phyloP scores from a whole-genome alignment of 2,113 vertebrate genomes.

The Casuarius casuarius region DNA sequence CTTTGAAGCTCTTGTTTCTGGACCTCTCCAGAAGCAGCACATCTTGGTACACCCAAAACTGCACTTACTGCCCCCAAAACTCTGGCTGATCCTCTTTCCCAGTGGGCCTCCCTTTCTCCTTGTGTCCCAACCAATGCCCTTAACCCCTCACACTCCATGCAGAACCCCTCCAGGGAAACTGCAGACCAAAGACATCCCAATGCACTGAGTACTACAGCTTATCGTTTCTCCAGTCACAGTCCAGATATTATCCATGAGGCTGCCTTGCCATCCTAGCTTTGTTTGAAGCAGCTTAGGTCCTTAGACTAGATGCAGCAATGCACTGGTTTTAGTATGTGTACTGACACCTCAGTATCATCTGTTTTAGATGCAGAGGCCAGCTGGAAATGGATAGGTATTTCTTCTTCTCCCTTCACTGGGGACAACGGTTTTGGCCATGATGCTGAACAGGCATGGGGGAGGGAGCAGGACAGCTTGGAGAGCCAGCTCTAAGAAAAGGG shows the following conservation, averaged over 20 bases:
- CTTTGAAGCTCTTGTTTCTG: not conserved
- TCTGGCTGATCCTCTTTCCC: not conserved
- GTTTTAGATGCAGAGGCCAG: not conserved
- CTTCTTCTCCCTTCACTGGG: not conserved
- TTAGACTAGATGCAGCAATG: not conserved
- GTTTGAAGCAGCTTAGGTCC: not conserved
- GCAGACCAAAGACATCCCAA: not conserved
- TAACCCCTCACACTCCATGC: not conserved
- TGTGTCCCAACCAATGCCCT: not conserved
- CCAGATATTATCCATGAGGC: not conserved
- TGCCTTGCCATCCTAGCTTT: not conserved
- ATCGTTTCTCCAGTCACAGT: not conserved
- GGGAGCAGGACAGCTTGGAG: not conserved
- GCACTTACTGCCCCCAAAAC: not conserved
- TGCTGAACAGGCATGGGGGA: not conserved
- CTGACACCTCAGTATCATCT: not conserved
- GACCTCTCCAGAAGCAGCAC: not conserved
- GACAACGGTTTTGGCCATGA: not conserved
- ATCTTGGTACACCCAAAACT: not conserved
- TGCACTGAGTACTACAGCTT: not conserved
- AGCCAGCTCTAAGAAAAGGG: not conserved
- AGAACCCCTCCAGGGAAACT: not conserved
- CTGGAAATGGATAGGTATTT: not conserved
- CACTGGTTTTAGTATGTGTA: not conserved
- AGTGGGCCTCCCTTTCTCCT: fast-evolving